phyloP scores from a whole-genome alignment of 2,797 vertebrate genomes.

The Sebastes goodei region DNA sequence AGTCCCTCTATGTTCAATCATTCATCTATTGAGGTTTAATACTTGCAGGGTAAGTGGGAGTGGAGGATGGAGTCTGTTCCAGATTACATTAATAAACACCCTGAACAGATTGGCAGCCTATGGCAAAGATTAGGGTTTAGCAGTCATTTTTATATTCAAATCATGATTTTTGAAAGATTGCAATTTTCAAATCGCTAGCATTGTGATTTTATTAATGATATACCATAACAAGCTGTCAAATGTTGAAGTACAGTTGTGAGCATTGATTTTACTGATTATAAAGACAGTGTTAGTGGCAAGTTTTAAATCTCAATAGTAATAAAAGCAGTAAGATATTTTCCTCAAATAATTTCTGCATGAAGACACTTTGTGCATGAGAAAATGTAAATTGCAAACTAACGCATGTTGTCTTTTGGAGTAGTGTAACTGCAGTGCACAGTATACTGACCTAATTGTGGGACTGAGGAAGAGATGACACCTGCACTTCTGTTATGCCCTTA shows the following conservation, averaged over 20 bases:
- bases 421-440: not conserved
- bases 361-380: not conserved
- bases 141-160: no score
- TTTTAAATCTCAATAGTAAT: no score
- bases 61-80: not conserved
- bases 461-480: not conserved
- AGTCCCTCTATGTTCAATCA: not conserved
- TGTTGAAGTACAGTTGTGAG: no score
- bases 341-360: no score
- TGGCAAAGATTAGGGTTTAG: no score
- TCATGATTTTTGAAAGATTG: no score
- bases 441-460: not conserved
- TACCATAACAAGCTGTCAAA: no score
- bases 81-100: not conserved
- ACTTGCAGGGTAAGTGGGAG: not conserved
- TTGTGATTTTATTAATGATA: no score
- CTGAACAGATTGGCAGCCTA: not conserved
- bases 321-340: no score
- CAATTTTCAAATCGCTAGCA: no score
- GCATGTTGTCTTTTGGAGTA: no score
- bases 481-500: not conserved
- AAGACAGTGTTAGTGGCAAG: rapidly evolving
- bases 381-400: not conserved
- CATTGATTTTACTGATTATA: no score
- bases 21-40: not conserved